phyloP scores from a whole-genome alignment of 2,888 invertebrate genomes.

The Tetragnatha montana region DNA sequence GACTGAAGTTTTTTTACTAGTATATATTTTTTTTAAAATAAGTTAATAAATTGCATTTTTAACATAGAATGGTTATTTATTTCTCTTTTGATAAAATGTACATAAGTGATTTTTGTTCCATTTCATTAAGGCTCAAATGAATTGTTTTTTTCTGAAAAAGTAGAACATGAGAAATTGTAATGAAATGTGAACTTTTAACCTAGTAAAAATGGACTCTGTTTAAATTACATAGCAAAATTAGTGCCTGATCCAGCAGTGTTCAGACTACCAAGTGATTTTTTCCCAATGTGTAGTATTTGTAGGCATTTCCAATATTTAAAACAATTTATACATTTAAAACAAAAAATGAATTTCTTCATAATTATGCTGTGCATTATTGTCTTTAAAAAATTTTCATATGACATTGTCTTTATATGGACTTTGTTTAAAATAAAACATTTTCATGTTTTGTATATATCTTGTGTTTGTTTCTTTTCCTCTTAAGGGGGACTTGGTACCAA shows the following conservation, averaged over 20 bases:
- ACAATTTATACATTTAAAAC: slow-evolving; percentile 27
- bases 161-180: background rate
- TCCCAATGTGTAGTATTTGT: slow-evolving; percentile 20
- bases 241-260: slow-evolving; percentile 18
- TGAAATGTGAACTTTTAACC: background rate
- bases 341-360: slow-evolving; percentile 23
- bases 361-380: slow-evolving; percentile 40
- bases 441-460: slow-evolving; percentile 41
- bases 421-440: slow-evolving; percentile 42
- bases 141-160: background rate
- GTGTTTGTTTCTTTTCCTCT: background rate
- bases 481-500: no score
- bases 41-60: no score
- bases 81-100: background rate
- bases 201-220: background rate
- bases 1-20: background rate
- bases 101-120: background rate
- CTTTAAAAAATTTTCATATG: slow-evolving; percentile 20
- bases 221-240: slow-evolving; percentile 15
- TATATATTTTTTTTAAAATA: no score
- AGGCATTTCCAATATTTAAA: slow-evolving; percentile 34
- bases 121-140: background rate
- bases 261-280: slow-evolving; percentile 6
- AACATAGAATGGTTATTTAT: background rate
- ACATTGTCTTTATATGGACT: slow-evolving; percentile 43